Base-by-base conservation (phyloP, 1,140 invertebrate species). In the Halesus radiatus region DNA sequence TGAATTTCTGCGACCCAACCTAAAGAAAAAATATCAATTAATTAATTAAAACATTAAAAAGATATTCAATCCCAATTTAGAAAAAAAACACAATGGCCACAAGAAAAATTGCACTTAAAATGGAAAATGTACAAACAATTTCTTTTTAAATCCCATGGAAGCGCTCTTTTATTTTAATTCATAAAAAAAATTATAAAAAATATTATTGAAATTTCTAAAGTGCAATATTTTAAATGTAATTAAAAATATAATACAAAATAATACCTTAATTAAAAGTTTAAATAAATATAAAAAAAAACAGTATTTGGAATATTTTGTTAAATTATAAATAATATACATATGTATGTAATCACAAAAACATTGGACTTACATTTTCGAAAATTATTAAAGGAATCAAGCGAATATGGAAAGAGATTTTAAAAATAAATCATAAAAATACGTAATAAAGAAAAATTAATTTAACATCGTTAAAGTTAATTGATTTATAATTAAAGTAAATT, bases 211-310 rank as follows among this genome's bases (percentile, higher is more conserved):
- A 45, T 45, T 45, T 45, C 37, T 2, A 2, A 13, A 45, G 37
- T 45, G 0, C 37, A 58, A 58, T 20, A 60, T 22, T 60, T 10
- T 23, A 23, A 60, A 60, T 5, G 23, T 22, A 60, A 22, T 37
- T 32, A 68, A 68, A 32, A 18, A 16, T 68, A 50, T 68, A 23
- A 68, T 32, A 45, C 37, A 10, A 45, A 37, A 68, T 45, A 68
- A 45, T 68, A 68, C 64, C 18, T 32, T 37, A 45, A 45, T 10
- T 45, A 45, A 45, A 45, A 45, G 37, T 10, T 8, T 18, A 45
- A 68, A 45, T 45, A 66, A 66, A 66, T 66, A 37, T 18, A 68
- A 45, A 68, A 68, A 68, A 68, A 37, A 68, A 68, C 26, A 68
- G 18, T 45, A 68, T 68, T 68, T 68, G 64, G 64, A 68, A 68